Evolutionary conservation across 1,140 invertebrate species (phyloP).

Genomic region (Plectus sambesii): DNA sequence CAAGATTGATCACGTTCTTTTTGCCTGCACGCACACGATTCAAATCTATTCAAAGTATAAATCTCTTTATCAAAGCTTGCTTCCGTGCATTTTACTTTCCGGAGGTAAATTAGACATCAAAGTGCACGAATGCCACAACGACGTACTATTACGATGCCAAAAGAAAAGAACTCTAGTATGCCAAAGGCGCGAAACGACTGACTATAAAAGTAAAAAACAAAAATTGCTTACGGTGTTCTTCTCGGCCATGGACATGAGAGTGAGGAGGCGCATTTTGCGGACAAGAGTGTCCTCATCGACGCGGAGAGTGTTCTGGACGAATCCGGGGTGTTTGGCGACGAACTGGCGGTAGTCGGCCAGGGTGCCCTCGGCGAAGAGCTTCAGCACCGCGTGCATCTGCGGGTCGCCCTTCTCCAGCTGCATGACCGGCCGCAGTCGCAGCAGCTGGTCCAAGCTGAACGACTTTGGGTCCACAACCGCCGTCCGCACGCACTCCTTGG

Average conservation of each 20-base stretch:
- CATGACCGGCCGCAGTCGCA: conserved; percentile 35
- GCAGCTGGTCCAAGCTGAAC: conserved; percentile 40
- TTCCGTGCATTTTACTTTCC: too few species aligned
- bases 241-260: conserved; percentile 41
- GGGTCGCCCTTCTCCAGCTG: conserved; percentile 34
- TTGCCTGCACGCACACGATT: conserved; percentile 1
- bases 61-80: too few species aligned
- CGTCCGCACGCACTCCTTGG: conserved; percentile 39
- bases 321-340: conserved; percentile 30
- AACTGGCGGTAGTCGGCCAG: conserved; percentile 34
- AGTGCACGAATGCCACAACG: too few species aligned
- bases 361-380: conserved; percentile 33
- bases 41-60: neutral
- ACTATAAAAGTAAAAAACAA: neutral
- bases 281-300: conserved; percentile 32
- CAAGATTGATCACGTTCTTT: neutral
- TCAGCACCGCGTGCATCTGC: conserved; percentile 30
- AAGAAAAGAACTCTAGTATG: too few species aligned
- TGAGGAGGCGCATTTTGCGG: conserved; percentile 42
- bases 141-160: too few species aligned
- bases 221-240: conserved; percentile 24
- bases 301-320: conserved; percentile 33
- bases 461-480: conserved; percentile 37
- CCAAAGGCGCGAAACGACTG: too few species aligned
- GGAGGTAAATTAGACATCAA: too few species aligned